These are phyloP conservation scores for Zosterops japonicus DNA, from an alignment of 2,113 vertebrate species.

Conservation along the genomic window DNA sequence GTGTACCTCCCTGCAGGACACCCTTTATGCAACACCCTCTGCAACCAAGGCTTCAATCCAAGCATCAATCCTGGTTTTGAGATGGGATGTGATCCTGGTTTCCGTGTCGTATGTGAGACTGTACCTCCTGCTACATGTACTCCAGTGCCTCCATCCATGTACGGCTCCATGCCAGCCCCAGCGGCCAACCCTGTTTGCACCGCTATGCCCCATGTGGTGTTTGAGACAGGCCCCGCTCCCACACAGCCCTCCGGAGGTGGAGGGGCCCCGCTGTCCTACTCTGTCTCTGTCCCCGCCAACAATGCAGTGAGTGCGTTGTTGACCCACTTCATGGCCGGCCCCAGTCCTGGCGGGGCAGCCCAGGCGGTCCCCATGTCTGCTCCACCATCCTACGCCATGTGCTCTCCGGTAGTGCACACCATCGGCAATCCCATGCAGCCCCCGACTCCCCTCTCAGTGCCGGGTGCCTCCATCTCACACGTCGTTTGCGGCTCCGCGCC, in stretches of 20 bases:
- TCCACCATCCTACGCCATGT: background rate
- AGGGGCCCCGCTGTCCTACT: constrained; percentile 1
- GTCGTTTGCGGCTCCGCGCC: background rate
- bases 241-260: background rate
- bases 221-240: constrained; percentile 12
- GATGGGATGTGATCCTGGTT: constrained; percentile 6
- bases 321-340: constrained; percentile 49
- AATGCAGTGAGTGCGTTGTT: constrained; percentile 59
- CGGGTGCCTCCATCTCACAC: background rate
- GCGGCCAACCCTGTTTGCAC: background rate
- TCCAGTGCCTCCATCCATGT: background rate
- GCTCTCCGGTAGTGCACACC: background rate
- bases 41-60: constrained; percentile 51
- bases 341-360: background rate
- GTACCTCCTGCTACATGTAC: background rate
- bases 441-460: background rate
- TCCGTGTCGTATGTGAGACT: constrained; percentile 44
- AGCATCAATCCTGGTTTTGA: background rate
- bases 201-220: constrained; percentile 33
- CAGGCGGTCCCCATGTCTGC: constrained; percentile 27
- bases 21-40: constrained; percentile 53
- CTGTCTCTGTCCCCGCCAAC: constrained; percentile 33
- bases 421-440: background rate
- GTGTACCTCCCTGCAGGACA: constrained; percentile 61
- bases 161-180: background rate